Conservation (phyloP, 2,113 vertebrate genomes). For the Myrmecobius fasciatus region DNA sequence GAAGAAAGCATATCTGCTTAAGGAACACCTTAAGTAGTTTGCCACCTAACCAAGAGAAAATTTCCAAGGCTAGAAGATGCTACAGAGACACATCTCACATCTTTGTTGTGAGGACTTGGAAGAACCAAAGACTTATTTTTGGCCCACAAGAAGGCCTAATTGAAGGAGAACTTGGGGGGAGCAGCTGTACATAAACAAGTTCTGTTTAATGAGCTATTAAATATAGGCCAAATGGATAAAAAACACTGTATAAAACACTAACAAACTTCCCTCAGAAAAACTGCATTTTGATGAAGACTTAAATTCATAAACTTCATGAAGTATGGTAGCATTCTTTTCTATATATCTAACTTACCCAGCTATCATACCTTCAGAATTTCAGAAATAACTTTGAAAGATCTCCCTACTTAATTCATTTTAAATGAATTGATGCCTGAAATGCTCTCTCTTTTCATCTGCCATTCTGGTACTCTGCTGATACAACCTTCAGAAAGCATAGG, state of each 20-base stretch:
- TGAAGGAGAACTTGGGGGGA: neutral
- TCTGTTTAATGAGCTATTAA: neutral
- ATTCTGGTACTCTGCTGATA: neutral
- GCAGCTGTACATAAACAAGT: neutral
- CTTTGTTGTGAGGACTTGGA: neutral
- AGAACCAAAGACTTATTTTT: neutral
- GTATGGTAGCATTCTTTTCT: neutral
- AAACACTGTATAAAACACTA: neutral
- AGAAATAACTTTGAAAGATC: neutral
- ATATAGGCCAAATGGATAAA: neutral
- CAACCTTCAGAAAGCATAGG: neutral
- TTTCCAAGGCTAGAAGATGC: neutral
- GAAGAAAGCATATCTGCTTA: neutral
- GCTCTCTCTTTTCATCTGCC: neutral
- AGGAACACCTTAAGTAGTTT: neutral
- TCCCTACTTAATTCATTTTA: neutral
- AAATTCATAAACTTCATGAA: neutral
- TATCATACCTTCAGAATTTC: neutral
- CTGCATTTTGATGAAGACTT: neutral
- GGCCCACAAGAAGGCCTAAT: neutral
- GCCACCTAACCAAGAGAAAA: neutral
- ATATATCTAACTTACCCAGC: neutral
- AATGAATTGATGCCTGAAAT: neutral
- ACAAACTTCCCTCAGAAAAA: neutral
- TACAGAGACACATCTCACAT: neutral